Conservation (phyloP, 2,888 invertebrate species). For the Caenorhabditis doughertyi region DNA sequence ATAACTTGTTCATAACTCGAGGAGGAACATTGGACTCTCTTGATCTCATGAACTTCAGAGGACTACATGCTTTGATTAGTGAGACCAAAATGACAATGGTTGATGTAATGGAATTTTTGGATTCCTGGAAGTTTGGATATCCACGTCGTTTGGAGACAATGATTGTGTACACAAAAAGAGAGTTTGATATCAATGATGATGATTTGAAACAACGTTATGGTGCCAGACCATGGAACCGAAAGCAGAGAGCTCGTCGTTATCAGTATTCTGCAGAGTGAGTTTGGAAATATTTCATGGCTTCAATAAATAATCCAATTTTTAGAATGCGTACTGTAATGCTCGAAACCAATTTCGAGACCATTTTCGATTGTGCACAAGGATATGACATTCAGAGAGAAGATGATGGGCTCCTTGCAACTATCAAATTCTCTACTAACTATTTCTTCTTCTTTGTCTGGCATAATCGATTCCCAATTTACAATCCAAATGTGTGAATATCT, state of each 20-base stretch:
- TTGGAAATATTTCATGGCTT: not conserved
- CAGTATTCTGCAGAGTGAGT: not conserved
- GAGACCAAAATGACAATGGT: not conserved
- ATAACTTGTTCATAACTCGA: not conserved
- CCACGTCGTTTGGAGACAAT: not conserved
- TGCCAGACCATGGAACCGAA: not conserved
- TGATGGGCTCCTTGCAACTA: not conserved
- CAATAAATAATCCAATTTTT: not conserved
- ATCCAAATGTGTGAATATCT: no score
- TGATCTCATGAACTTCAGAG: not conserved
- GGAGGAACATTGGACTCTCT: not conserved
- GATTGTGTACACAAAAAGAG: not conserved
- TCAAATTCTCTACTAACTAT: not conserved
- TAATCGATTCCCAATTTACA: not conserved
- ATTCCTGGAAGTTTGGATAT: not conserved
- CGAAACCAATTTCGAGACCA: not conserved
- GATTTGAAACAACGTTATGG: not conserved
- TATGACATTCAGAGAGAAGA: not conserved
- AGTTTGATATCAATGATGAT: not conserved
- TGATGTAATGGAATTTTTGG: not conserved
- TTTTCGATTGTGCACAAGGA: not conserved
- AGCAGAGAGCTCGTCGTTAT: not conserved
- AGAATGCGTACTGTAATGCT: no score
- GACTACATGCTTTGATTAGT: not conserved
- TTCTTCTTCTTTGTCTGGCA: conserved; percentile 26